Conservation (phyloP, 2,797 vertebrate genomes). For the Caiman crocodilus region DNA sequence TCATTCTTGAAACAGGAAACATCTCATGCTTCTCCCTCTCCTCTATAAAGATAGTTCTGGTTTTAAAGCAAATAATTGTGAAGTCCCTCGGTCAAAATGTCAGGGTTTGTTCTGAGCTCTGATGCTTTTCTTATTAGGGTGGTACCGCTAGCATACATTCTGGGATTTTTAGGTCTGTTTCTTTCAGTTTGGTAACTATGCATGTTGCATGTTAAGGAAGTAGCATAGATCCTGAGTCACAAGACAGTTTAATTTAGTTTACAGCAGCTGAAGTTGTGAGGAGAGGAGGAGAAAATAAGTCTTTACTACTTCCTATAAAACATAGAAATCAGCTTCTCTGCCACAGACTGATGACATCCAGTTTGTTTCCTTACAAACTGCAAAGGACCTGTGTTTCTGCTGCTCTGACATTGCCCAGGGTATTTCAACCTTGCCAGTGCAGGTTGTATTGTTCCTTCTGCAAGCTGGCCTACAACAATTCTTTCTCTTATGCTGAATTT, state of each 20-base stretch:
- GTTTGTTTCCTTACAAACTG: slow-evolving; percentile 10
- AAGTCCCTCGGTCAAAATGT: slow-evolving; percentile 16
- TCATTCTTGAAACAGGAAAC: neutral
- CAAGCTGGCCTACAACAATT: neutral
- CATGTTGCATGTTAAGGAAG: slow-evolving; percentile 32
- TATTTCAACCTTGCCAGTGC: slow-evolving; percentile 45
- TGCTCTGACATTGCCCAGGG: slow-evolving; percentile 16
- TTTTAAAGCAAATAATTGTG: neutral
- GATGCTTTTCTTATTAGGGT: neutral
- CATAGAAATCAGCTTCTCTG: neutral
- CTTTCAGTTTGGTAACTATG: neutral
- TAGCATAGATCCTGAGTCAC: neutral
- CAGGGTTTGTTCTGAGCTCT: neutral
- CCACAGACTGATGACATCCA: neutral
- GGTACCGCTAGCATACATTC: neutral
- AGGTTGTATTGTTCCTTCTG: slow-evolving; percentile 21
- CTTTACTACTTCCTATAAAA: slow-evolving; percentile 4
- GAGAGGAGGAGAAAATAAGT: neutral
- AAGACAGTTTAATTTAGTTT: slow-evolving; percentile 1
- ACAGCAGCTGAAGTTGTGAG: neutral
- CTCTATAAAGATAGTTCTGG: neutral
- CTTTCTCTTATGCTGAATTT: slow-evolving; percentile 21
- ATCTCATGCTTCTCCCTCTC: neutral
- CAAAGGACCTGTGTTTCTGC: slow-evolving; percentile 22
- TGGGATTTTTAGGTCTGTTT: slow-evolving; percentile 16